Conservation (phyloP, 2,113 vertebrate genomes). For the Cyphomyrus plagiostoma region DNA sequence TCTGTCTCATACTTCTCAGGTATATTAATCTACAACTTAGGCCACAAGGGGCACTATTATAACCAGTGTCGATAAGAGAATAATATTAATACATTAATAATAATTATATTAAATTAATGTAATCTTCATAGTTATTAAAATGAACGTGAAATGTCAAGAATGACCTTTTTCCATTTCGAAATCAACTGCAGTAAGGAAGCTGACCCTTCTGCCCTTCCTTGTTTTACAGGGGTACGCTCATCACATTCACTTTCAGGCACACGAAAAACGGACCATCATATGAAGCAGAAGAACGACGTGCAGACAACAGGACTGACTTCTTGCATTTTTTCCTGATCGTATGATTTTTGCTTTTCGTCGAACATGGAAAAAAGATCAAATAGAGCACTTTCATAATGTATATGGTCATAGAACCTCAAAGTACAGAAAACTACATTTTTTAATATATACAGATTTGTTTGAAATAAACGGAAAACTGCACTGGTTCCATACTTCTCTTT, state of each 20-base stretch:
- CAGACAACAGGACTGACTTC: conserved; percentile 32
- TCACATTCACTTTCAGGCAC: conserved; percentile 58
- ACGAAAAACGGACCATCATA: conserved; percentile 51
- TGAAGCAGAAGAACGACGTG: conserved; percentile 24
- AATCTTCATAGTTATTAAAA: not conserved
- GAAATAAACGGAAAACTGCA: conserved; percentile 67
- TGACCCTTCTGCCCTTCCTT: conserved; percentile 15
- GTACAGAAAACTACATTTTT: conserved; percentile 58
- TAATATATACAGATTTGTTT: conserved; percentile 73
- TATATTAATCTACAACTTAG: not conserved
- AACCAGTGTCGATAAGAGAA: not conserved
- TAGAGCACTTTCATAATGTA: conserved; percentile 69
- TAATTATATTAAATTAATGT: not conserved
- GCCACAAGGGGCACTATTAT: not conserved
- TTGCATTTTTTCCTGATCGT: conserved; percentile 58
- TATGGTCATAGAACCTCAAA: conserved; percentile 60
- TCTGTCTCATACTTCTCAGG: not conserved
- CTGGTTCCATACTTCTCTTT: conserved; percentile 57
- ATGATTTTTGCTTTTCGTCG: conserved; percentile 56
- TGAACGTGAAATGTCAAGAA: not conserved
- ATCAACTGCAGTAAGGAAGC: not conserved
- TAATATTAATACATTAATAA: not conserved
- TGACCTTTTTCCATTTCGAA: not conserved
- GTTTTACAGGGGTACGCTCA: conserved; percentile 55
- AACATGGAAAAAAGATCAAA: conserved; percentile 42